Evolutionary conservation across 2,113 vertebrate species (phyloP), one percentile per base, ranked within the genome.

Genomic region (Cricetomys ansorgei): DNA sequence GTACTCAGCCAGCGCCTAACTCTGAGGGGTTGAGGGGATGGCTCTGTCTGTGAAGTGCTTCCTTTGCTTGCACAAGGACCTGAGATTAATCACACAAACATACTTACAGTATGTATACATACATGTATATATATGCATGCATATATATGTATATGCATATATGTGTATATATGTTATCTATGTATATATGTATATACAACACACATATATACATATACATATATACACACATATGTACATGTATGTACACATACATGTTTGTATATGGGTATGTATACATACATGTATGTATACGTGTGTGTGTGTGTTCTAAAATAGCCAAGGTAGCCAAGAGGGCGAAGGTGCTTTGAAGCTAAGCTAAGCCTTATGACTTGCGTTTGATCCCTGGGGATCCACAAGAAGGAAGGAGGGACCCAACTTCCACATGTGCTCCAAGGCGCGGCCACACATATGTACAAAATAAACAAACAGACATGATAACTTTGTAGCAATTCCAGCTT

Each of bases 161-260:
- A 59, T 12, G 34, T 21, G 34, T 7, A n/a, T 37, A 10, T 11
- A 29, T 1, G 12, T 3, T 0, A 53, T 34, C 17, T 3, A 59
- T 3, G 29, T 5, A 83, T 29, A n/a, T n/a, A 62, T 8, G 34
- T 1, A 27, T 0, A 16, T 3, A 25, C 5, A 59, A n/a, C n/a
- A n/a, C n/a, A 53, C 0, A 53, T 34, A 34, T 3, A 59, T 3
- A 40, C 11, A 83, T 29, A 83, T 29, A 62, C 16, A 48, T 1
- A 27, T 0, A 16, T 3, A 25, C 5, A 59, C 2, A 15, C 5
- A 15, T 10, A 59, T 12, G 34, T 21, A 37, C 16, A n/a, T 37
- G 21, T 11, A 29, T 1, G 12, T 3, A 43, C 15, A 31, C 8
- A 25, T 17, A 3, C 2, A 57, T 2, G n/a, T n/a, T n/a, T n/a